A percentile compares a stretch with the other conserved stretches of the same genome.
Conservation (phyloP, 2,113 vertebrate genomes). For the Daubentonia madagascariensis region DNA sequence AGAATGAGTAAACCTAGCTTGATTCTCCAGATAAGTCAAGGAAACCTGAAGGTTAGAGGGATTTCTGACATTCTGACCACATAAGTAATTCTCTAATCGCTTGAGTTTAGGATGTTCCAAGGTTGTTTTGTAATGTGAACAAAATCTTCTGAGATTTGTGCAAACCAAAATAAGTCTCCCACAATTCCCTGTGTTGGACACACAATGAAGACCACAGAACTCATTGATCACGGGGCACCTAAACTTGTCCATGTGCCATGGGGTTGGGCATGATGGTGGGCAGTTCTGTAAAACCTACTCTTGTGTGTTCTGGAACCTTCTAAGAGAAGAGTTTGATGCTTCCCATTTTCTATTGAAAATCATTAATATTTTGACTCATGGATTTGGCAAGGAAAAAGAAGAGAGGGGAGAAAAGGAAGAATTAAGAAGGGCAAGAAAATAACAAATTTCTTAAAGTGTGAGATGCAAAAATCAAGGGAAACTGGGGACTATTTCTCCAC, state of each 20-base stretch:
- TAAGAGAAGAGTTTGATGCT: not conserved
- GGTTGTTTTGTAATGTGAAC: not conserved
- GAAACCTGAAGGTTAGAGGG: not conserved
- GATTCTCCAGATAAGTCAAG: not conserved
- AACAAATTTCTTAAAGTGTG: not conserved
- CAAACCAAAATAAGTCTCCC: not conserved
- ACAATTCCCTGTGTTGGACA: not conserved
- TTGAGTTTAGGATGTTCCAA: not conserved
- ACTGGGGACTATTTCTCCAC: not conserved
- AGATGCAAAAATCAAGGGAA: not conserved
- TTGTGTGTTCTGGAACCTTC: not conserved
- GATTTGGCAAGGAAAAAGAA: not conserved
- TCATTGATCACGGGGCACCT: not conserved
- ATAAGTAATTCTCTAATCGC: not conserved
- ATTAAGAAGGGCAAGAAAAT: not conserved
- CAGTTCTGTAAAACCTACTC: not conserved
- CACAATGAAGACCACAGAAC: not conserved
- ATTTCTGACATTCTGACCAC: not conserved
- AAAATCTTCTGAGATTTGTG: not conserved
- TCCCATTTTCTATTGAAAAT: conserved; percentile 32
- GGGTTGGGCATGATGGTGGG: not conserved
- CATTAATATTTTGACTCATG: not conserved
- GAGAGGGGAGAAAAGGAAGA: not conserved
- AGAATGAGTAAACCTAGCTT: not conserved
- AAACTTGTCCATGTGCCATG: not conserved